Base-by-base conservation (phyloP, 2,888 invertebrate species). In the Eremobia ochroleuca region DNA sequence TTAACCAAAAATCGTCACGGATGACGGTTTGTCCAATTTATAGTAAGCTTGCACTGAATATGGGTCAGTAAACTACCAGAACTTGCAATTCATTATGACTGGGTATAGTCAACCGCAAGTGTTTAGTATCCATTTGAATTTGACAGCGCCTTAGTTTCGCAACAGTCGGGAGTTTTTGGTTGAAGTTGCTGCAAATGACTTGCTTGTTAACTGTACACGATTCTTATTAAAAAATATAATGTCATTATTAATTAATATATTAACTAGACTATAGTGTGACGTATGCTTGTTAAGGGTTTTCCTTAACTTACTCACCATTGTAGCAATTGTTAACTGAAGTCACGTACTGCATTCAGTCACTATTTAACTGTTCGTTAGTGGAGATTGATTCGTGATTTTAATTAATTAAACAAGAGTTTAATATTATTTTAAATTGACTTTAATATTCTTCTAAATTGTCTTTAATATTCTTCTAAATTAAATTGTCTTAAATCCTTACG, bases 251-350 rank as follows among this genome's bases (percentile, higher is more conserved):
- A 80, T 64, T 81, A 49, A 40, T 61, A 72, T 21, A 61, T 49
- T 49, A 77, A 84, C 67, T 76, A 18, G 75, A 55, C 4, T 83
- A 58, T 6, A 18, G 8, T 85, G 87, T 85, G 85, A 85, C 85
- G 85, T 85, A 64, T 58, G 21, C 21, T 43, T 11, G 5, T 5
- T 2, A 25, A 68, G 71, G 64, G 18, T 85, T 85, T 87, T 85
- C 85, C 85, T 84, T 43, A 81, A 81, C 58, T 77, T 78, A 84
- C 62, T 87, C 85, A 87, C 78, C 43, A 1, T 40, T 52, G 21
- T 0, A 25, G 46, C 5, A 69, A 61, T 25, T 59, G 31, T 71
- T 59, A 72, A 74, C 37, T 77, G 6, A 0, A 80, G 46, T 84
- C 87, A 84, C 76, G 64, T 77, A 66, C 1, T 2, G 61, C 31